These are phyloP conservation scores for Prunella himalayana DNA, from an alignment of 2,113 vertebrate genomes.

Conservation along the genomic window DNA sequence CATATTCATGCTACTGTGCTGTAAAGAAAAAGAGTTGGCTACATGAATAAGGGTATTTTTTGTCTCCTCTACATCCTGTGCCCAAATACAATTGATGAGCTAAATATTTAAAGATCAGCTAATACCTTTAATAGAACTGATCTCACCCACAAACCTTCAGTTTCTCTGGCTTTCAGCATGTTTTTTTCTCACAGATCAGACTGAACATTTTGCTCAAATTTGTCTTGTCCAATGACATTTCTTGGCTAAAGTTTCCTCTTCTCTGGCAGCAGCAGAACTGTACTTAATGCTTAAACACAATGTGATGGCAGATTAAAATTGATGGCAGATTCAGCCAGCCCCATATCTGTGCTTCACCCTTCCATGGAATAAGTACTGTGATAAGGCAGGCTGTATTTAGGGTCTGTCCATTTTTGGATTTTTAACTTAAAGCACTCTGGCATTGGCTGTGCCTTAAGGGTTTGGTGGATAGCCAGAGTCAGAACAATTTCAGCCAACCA, in stretches of 20 bases:
- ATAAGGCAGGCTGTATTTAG: not conserved
- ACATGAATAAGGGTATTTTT: not conserved
- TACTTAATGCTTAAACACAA: not conserved
- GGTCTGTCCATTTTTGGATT: not conserved
- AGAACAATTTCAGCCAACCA: not conserved
- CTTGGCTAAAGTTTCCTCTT: conserved; percentile 15
- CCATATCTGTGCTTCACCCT: not conserved
- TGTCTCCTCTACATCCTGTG: not conserved
- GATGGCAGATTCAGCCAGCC: not conserved
- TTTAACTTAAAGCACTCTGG: conserved; percentile 11
- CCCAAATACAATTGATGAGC: not conserved
- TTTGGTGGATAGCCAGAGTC: not conserved
- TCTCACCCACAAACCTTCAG: not conserved
- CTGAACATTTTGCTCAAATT: not conserved
- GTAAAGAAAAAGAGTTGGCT: not conserved
- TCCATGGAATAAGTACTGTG: not conserved
- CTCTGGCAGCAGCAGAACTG: conserved; percentile 1
- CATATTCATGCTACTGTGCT: not conserved
- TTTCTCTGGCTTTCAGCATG: not conserved
- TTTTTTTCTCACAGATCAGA: conserved; percentile 21
- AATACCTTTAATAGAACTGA: not conserved
- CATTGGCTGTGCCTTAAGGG: not conserved
- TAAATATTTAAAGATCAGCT: not conserved
- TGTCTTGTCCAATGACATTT: not conserved
- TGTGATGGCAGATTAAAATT: not conserved